phyloP scores from a whole-genome alignment of 2,888 invertebrate genomes.

The Thereva unica region DNA sequence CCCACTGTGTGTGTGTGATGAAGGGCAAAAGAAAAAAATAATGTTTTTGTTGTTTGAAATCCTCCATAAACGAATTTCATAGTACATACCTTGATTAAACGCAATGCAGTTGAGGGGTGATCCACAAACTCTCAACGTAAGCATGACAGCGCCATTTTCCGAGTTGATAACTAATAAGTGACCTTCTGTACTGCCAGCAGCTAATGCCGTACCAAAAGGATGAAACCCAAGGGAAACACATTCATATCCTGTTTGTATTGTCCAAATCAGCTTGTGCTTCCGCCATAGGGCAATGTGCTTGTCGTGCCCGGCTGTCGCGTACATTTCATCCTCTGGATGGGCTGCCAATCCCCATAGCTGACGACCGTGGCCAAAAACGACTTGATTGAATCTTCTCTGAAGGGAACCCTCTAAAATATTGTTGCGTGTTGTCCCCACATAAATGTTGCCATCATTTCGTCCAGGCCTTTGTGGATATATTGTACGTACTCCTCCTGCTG shows the following conservation, averaged over 20 bases:
- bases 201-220: slow-evolving; percentile 83
- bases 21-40: slow-evolving; percentile 13
- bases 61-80: not conserved
- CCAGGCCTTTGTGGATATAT: slow-evolving; percentile 88
- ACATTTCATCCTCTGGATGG: slow-evolving; percentile 88
- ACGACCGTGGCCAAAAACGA: slow-evolving; percentile 86
- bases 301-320: slow-evolving; percentile 90
- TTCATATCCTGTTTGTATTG: slow-evolving; percentile 85
- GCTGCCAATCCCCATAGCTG: slow-evolving; percentile 86
- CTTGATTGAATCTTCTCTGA: slow-evolving; percentile 84
- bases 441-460: slow-evolving; percentile 86
- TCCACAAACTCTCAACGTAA: slow-evolving; percentile 84
- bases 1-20: slow-evolving; percentile 81
- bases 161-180: slow-evolving; percentile 84
- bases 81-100: slow-evolving; percentile 81
- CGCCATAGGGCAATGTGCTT: slow-evolving; percentile 90
- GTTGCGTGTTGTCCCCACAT: slow-evolving; percentile 87
- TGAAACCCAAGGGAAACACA: slow-evolving; percentile 87
- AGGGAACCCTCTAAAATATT: slow-evolving; percentile 89
- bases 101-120: slow-evolving; percentile 84
- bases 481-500: slow-evolving; percentile 85
- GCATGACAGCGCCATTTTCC: slow-evolving; percentile 82
- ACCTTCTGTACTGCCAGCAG: slow-evolving; percentile 88
- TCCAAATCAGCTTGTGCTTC: slow-evolving; percentile 85
- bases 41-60: not conserved